Percentiles rank a stretch among this genome's conserved stretches.
Conservation (phyloP, 2,797 vertebrate genomes). For the Pelodytes ibericus region DNA sequence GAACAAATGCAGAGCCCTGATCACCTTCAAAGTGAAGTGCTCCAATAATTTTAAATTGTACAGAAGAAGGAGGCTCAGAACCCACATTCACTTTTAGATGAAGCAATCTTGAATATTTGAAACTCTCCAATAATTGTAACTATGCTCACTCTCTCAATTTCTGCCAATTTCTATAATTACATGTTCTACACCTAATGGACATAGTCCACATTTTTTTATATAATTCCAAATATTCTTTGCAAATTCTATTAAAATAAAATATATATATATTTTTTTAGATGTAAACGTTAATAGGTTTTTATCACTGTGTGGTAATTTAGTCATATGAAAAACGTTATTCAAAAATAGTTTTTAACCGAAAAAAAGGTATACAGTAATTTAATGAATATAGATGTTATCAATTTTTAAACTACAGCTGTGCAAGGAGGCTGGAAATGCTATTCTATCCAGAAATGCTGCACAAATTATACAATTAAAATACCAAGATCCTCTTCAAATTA, state of each 20-base stretch:
- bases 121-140: conserved; percentile 58
- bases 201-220: background rate
- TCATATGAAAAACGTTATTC: conserved; percentile 21
- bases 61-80: conserved; percentile 57
- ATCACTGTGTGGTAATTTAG: background rate
- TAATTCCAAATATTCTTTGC: background rate
- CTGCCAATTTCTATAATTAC: conserved; percentile 25
- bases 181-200: conserved; percentile 15
- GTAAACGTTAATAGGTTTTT: conserved; percentile 27
- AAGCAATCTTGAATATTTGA: conserved; percentile 61
- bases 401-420: conserved; percentile 66
- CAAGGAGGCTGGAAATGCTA: conserved; percentile 67
- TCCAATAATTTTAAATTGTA: conserved; percentile 67
- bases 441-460: conserved; percentile 70
- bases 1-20: conserved; percentile 59
- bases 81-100: conserved; percentile 58
- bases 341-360: conserved; percentile 13
- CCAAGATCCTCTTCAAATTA: conserved; percentile 79
- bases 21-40: conserved; percentile 66
- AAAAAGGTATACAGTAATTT: conserved; percentile 57
- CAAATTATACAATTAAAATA: conserved; percentile 78
- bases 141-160: conserved; percentile 8
- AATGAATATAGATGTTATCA: conserved; percentile 65
- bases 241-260: background rate
- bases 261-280: conserved; percentile 19